Evolutionary conservation across 2,888 invertebrate species (phyloP).

Genomic region (Thera britannica): DNA sequence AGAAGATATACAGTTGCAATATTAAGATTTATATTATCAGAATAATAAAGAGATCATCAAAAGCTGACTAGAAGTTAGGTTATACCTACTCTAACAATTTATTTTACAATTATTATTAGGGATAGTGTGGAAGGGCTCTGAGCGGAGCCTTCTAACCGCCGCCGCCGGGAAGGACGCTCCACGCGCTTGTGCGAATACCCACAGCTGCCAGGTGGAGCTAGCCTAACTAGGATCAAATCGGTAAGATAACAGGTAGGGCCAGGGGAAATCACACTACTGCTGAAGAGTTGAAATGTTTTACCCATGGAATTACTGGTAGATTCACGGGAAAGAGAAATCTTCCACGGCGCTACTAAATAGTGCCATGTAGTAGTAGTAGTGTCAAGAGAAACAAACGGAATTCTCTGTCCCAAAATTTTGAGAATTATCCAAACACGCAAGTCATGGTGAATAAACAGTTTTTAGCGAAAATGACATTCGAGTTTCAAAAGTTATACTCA

Average conservation of each 20-base stretch:
- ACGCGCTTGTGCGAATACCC: conserved; percentile 54
- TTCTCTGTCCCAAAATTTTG: too few relatives aligned
- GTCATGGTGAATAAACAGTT: too few relatives aligned
- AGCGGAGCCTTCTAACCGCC: conserved; percentile 18
- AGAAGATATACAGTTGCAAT: conserved; percentile 70
- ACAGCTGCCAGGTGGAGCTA: neutral
- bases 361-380: too few relatives aligned
- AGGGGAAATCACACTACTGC: too few relatives aligned
- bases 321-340: too few relatives aligned
- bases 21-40: conserved; percentile 71
- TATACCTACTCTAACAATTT: conserved; percentile 76
- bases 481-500: too few relatives aligned
- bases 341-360: too few relatives aligned
- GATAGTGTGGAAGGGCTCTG: conserved; percentile 27
- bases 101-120: conserved; percentile 54
- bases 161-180: conserved; percentile 33
- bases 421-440: too few relatives aligned
- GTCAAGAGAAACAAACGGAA: too few relatives aligned
- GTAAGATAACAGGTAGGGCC: neutral
- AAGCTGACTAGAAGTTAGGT: conserved; percentile 83
- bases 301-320: too few relatives aligned
- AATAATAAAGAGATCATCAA: conserved; percentile 78
- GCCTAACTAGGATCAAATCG: neutral
- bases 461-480: too few relatives aligned
- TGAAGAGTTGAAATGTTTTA: too few relatives aligned